Evolutionary conservation across 1,140 invertebrate species (phyloP).

Genomic region (Odontomachus brunneus): DNA sequence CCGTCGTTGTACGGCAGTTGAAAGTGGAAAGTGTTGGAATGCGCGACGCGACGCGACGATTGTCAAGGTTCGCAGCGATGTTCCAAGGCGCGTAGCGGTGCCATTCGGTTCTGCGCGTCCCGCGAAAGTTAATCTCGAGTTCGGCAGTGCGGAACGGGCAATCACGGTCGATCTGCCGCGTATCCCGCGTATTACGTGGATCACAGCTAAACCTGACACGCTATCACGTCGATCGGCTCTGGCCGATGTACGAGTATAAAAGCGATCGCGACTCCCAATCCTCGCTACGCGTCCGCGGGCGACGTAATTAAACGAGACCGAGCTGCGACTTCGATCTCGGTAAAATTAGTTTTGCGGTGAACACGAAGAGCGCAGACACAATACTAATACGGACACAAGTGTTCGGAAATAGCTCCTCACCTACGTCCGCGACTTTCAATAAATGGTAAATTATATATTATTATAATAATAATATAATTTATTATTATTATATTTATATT

Average conservation of each 20-base stretch:
- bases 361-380: background rate
- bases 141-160: slow-evolving; percentile 51
- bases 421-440: no score
- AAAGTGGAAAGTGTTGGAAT: background rate
- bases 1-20: background rate
- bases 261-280: slow-evolving; percentile 14
- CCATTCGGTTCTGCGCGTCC: slow-evolving; percentile 24
- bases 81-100: slow-evolving; percentile 39
- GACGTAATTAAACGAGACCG: background rate
- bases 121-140: slow-evolving; percentile 62
- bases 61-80: slow-evolving; percentile 54
- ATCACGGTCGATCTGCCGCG: slow-evolving; percentile 16
- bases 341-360: slow-evolving; percentile 17
- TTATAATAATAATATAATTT: no score
- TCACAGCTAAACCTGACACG: slow-evolving; percentile 9
- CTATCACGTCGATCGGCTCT: background rate
- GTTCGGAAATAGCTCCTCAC: background rate
- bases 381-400: background rate
- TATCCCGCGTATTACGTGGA: slow-evolving; percentile 31
- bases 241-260: background rate
- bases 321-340: background rate
- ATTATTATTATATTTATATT: no score
- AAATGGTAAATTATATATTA: no score
- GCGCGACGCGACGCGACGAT: background rate
- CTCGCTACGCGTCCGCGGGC: no score